Conservation (phyloP, 1,140 invertebrate species). For the Cotesia typhae region DNA sequence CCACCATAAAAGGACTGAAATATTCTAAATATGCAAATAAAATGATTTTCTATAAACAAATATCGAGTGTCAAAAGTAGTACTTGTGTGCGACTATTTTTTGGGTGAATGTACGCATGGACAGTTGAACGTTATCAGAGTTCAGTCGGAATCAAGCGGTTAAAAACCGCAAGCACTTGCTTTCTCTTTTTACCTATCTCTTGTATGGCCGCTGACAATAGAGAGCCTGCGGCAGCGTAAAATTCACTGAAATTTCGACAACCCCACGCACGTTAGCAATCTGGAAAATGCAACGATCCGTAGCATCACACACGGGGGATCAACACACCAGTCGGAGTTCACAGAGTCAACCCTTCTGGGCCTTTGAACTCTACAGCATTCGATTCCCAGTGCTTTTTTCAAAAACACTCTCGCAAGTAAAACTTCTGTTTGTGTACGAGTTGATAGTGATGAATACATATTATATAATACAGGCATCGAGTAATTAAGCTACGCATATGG, state of each 20-base stretch:
- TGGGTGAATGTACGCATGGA: conserved; percentile 3
- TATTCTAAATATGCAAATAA: too few relatives aligned
- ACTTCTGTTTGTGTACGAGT: background rate
- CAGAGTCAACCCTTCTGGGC: conserved; percentile 27
- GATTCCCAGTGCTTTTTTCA: background rate
- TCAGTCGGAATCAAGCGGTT: conserved; percentile 14
- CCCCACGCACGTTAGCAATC: conserved; percentile 31
- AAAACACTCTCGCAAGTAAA: background rate
- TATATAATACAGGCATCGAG: background rate
- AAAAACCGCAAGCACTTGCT: conserved; percentile 10
- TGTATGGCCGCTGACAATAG: conserved; percentile 16
- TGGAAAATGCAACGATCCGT: conserved; percentile 37
- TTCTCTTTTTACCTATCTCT: background rate
- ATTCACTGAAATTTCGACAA: conserved; percentile 36
- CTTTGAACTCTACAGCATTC: conserved; percentile 28
- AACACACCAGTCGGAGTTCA: background rate
- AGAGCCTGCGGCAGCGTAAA: conserved; percentile 28
- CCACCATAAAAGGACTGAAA: too few relatives aligned
- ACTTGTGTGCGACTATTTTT: background rate
- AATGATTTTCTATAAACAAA: background rate
- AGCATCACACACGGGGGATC: conserved; percentile 18
- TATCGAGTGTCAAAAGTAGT: background rate
- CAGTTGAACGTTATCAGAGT: conserved; percentile 6
- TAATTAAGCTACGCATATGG: conserved; percentile 15
- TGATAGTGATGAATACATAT: background rate